Percentiles rank a stretch among this genome's conserved stretches.
Evolutionary conservation across 2,113 vertebrate species (phyloP).

Genomic region (Brienomyrus brachyistius): DNA sequence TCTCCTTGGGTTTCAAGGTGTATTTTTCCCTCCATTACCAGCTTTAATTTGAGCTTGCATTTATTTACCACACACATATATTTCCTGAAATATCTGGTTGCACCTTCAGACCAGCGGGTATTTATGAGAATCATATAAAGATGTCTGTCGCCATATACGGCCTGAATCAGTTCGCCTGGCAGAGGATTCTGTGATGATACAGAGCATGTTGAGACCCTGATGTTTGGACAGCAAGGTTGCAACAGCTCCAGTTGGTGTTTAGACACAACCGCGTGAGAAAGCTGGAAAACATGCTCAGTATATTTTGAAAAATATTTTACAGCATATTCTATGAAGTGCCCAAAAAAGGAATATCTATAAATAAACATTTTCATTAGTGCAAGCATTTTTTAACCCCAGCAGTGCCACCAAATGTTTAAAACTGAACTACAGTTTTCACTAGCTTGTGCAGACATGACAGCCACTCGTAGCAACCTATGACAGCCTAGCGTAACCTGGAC

Average conservation of each 20-base stretch:
- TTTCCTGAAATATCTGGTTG: neutral
- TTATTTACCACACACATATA: neutral
- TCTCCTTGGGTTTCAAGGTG: neutral
- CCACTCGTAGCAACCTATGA: neutral
- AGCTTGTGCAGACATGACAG: neutral
- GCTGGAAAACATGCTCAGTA: neutral
- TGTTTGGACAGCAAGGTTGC: neutral
- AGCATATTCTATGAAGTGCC: neutral
- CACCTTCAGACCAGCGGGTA: neutral
- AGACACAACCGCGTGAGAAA: neutral
- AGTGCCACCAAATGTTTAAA: neutral
- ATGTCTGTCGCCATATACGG: neutral
- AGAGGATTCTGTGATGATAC: neutral
- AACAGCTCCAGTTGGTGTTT: neutral
- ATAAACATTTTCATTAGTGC: neutral
- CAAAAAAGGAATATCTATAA: constrained; percentile 7
- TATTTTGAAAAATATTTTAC: neutral
- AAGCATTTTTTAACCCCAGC: neutral
- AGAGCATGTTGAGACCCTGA: neutral
- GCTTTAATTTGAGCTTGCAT: neutral
- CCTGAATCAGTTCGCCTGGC: neutral
- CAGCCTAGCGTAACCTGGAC: neutral
- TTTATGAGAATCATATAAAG: neutral
- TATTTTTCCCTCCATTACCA: neutral
- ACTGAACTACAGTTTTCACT: neutral